Conservation (phyloP, 2,888 invertebrate species). For the Leptopterna dolabrata region DNA sequence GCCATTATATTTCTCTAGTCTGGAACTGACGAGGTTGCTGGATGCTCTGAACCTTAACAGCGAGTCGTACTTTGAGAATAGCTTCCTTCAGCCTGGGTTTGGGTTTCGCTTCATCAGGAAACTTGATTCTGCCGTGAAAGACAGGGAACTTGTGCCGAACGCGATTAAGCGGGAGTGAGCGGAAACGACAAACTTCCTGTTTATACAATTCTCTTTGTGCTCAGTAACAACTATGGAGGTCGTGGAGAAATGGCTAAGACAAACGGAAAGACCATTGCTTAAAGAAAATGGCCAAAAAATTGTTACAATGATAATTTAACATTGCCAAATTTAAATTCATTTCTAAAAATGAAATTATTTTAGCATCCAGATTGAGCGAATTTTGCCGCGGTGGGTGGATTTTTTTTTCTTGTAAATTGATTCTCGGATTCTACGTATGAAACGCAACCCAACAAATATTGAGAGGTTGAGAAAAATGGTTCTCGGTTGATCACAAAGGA, state of each 20-base stretch:
- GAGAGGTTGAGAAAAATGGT: too few species aligned
- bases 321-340: too few species aligned
- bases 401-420: too few species aligned
- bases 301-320: too few species aligned
- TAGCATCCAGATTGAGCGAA: too few species aligned
- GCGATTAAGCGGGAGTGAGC: conserved; percentile 11
- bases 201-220: not conserved
- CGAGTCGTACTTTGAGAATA: not conserved
- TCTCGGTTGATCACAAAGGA: too few species aligned
- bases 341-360: too few species aligned
- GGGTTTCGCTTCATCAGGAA: conserved; percentile 33
- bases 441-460: too few species aligned
- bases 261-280: not conserved
- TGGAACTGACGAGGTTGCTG: not conserved
- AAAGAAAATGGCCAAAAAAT: too few species aligned
- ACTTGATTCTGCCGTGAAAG: not conserved
- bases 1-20: not conserved
- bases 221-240: not conserved
- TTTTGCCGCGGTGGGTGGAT: too few species aligned
- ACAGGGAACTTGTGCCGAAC: conserved; percentile 31
- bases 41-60: not conserved
- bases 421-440: too few species aligned
- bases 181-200: not conserved
- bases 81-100: not conserved
- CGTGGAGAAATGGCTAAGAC: not conserved